Evolutionary conservation across 2,888 invertebrate species (phyloP).

Genomic region (Diloba caeruleocephala): DNA sequence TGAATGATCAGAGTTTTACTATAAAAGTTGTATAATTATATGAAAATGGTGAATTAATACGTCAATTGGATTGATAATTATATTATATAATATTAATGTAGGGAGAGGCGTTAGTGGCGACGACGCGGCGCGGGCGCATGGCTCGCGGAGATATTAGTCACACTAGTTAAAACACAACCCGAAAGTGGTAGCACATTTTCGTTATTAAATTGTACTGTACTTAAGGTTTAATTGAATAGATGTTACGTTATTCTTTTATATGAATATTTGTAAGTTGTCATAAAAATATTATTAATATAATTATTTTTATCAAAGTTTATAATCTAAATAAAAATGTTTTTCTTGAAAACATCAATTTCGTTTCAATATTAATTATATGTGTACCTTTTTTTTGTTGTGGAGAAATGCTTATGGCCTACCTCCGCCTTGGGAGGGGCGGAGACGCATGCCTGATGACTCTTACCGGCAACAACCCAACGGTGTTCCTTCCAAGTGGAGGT

Average conservation of each 20-base stretch:
- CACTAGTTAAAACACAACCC: slow-evolving; percentile 86
- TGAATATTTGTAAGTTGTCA: slow-evolving; percentile 89
- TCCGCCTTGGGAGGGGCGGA: too few species aligned
- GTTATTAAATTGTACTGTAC: slow-evolving; percentile 83
- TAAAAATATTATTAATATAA: slow-evolving; percentile 89
- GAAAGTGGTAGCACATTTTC: slow-evolving; percentile 88
- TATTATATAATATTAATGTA: slow-evolving; percentile 42
- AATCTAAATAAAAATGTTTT: slow-evolving; percentile 90
- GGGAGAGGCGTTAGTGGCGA: slow-evolving; percentile 27
- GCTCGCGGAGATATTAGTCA: slow-evolving; percentile 76
- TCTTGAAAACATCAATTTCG: slow-evolving; percentile 83
- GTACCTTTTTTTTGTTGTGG: too few species aligned
- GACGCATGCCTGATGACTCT: too few species aligned
- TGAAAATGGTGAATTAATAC: slow-evolving; percentile 40
- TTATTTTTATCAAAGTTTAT: slow-evolving; percentile 90
- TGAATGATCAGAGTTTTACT: slow-evolving; percentile 67
- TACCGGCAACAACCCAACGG: too few species aligned
- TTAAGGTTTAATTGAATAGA: slow-evolving; percentile 87
- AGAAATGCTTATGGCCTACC: too few species aligned
- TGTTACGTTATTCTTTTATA: slow-evolving; percentile 89
- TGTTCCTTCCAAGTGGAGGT: too few species aligned
- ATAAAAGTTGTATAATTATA: slow-evolving; percentile 60
- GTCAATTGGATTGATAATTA: slow-evolving; percentile 57
- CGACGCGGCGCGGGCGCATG: slow-evolving; percentile 43
- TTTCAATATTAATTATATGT: slow-evolving; percentile 56